Conservation (phyloP, 2,113 vertebrate species). For the Lepisosteus osseus region DNA sequence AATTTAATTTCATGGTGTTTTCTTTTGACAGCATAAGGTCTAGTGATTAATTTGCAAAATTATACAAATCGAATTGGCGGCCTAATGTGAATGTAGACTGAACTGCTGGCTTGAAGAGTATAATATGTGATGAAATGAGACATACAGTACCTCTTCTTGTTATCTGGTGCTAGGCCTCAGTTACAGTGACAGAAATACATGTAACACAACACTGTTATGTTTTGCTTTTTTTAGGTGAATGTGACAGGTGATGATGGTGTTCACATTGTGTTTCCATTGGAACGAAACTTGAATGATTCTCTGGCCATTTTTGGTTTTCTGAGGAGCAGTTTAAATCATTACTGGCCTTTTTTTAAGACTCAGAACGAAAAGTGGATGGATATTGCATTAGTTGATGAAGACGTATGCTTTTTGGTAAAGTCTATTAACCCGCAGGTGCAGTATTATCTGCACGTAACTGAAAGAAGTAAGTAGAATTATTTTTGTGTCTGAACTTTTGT, state of each 20-base stretch:
- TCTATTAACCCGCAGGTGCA: conserved; percentile 24
- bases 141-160: neutral
- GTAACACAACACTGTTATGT: too few relatives aligned
- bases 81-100: too few relatives aligned
- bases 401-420: conserved; percentile 40
- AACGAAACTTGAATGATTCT: conserved; percentile 17
- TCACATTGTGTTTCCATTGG: conserved; percentile 31
- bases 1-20: too few relatives aligned
- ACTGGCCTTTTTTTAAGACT: conserved; percentile 28
- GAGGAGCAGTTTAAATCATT: conserved; percentile 27
- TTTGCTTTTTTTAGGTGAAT: conserved; percentile 23
- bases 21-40: too few relatives aligned
- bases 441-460: conserved; percentile 37
- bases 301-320: conserved; percentile 8
- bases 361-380: conserved; percentile 26
- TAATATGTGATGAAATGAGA: too few relatives aligned
- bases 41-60: too few relatives aligned
- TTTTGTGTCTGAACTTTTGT: neutral
- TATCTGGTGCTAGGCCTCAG: too few relatives aligned
- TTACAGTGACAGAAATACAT: too few relatives aligned
- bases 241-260: conserved; percentile 26
- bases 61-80: too few relatives aligned
- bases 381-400: conserved; percentile 35
- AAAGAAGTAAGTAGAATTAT: conserved; percentile 32
- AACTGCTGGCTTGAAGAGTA: too few relatives aligned